Base-by-base conservation (phyloP, 2,113 vertebrate species). In the Ibidorhyncha struthersii region DNA sequence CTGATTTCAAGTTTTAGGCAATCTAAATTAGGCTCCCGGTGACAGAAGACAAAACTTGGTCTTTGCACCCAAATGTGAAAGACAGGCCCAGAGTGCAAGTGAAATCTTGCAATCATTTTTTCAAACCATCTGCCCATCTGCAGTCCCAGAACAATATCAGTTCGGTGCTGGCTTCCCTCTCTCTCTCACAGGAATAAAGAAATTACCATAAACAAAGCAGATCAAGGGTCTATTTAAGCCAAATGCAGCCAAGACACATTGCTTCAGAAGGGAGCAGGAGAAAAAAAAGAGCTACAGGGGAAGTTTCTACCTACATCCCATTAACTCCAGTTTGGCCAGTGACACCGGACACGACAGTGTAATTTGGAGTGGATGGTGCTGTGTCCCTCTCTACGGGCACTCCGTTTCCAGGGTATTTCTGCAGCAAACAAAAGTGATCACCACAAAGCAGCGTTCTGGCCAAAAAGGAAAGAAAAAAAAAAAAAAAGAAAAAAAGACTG, bases 1-100 rank as follows among this genome's bases (percentile, higher is more conserved):
- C 74, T 96, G 94, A 85, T 87, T 91, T 96, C 66, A 73, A 91
- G 81, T 97, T 96, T 90, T 96, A 96, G 58, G 94, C 93, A 97
- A 93, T 95, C 93, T 96, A 96, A 96, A 94, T 95, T 76, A 94
- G 94, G 84, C 89, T 96, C 4, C 45, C 71, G 4, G 21, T 96
- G 93, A 97, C 95, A 97, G 95, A 95, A 97, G 94, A 91, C 84
- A 91, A 96, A 97, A 88, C 89, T 96, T 88, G 93, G 93, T 96
- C 95, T 96, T 96, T 97, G 90, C 95, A 96, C 93, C 95, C 94
- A 88, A 96, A 97, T 96, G 96, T 96, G 97, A 97, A 97, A 97
- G 94, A 97, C 95, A 91, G 96, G 94, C 96, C 96, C 96, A 97
- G 96, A 97, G 94, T 96, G 95, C 96, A 96, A 94, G 91, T 13